Base-by-base conservation (phyloP, 64 coral and sea anemone genomes). In the Montipora foliosa region DNA sequence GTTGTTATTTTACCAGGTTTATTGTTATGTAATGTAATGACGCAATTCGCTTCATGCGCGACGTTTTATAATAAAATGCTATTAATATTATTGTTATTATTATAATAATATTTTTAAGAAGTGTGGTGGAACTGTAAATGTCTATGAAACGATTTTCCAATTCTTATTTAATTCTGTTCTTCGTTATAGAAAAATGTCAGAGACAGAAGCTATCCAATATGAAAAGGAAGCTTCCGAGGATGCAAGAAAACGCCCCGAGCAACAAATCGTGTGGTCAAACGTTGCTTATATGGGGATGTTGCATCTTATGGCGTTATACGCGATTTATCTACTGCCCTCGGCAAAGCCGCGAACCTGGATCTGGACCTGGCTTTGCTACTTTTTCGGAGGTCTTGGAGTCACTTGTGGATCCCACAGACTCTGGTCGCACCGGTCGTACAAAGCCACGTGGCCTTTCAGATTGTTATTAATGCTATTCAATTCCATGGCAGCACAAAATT, bases 401-500 rank as follows among this genome's bases (percentile, higher is more conserved):
- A 97, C 95, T 49, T 88, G 86, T 3, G 95, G 95, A 14, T 93
- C 89, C 0, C 95, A 97, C 44, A 88, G 95, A 83, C 84, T 97
- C 8, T 97, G 95, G 95, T 68, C 95, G 11, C 95, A 97, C 48
- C 84, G 87, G 9, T 89, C 92, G 0, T 97, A 89, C 78, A 97
- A 97, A 49, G 96, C 96, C 0, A 85, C 80, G 13, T 97, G 96
- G 96, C 93, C 92, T 25, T 17, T 97, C 15, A 67, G 95, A 10
- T 15, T 97, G 3, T 14, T 81, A 4, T 68, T 96, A 4, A 87
- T 93, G 52, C 2, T 94, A 0, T 64, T 94, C 61, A 93, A 93
- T 20, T 83, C 74, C 8, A 53, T 84, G 12, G 95, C 95, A 29
- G 91, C 60, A 21, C 95, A 96, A 50, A 96, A 96, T 64, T 91